Conservation (phyloP, 2,113 vertebrate species). For the Ophthalmolycus amberensis region DNA sequence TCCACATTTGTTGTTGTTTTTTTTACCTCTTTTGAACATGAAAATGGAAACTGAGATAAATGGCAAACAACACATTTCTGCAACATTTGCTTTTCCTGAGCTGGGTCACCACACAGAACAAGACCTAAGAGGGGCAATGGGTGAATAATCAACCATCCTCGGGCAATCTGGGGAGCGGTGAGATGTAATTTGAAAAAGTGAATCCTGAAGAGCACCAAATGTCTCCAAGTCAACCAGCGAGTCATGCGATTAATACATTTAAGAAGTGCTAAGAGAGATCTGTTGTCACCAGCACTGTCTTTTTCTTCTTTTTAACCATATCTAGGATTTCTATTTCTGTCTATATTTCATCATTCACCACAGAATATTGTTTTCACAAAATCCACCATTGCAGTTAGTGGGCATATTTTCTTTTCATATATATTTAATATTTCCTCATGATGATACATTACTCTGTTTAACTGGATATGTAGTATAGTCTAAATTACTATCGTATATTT, state of each 20-base stretch:
- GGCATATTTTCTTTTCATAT: constrained; percentile 6
- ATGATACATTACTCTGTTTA: constrained; percentile 13
- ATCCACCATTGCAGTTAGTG: background rate
- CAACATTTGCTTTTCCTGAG: constrained; percentile 54
- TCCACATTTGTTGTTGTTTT: background rate
- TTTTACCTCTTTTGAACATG: background rate
- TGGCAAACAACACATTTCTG: constrained; percentile 11
- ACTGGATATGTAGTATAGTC: background rate
- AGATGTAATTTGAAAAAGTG: constrained; percentile 25
- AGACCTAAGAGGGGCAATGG: constrained; percentile 4
- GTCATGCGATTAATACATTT: constrained; percentile 33
- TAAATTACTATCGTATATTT: background rate
- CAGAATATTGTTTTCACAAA: background rate
- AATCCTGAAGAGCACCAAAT: background rate
- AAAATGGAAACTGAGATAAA: background rate
- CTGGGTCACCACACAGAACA: constrained; percentile 38
- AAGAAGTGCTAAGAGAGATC: background rate
- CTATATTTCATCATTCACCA: constrained; percentile 30
- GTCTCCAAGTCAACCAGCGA: constrained; percentile 7
- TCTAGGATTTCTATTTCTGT: background rate
- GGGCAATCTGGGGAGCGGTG: constrained; percentile 1
- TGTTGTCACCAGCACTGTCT: background rate
- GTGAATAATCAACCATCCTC: constrained; percentile 35
- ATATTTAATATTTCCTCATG: background rate
- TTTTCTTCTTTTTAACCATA: background rate